Evolutionary conservation across 2,113 vertebrate species (phyloP), one percentile per base, ranked within the genome.

Genomic region (Thymallus thymallus): DNA sequence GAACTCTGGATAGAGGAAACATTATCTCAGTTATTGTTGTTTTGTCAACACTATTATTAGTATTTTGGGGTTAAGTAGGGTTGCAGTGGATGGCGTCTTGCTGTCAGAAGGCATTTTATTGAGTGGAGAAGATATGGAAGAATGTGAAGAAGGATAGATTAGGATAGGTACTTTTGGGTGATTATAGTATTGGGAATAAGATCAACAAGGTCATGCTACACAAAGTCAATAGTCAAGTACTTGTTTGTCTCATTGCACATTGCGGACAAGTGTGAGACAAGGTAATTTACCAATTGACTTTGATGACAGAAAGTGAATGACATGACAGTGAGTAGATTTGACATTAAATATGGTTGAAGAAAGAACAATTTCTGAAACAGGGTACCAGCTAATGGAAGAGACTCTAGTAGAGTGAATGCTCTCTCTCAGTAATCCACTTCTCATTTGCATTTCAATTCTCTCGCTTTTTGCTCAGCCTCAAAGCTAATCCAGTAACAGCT

Each of bases 401-500:
- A 75, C 82, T 75, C 78, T 86, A 80, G 41, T 78, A 79, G 81
- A 87, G 78, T 88, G 86, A 92, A 92, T 90, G 88, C 87, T 87
- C 85, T 87, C 75, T 74, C 89, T 90, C 87, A 90, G 88, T 92
- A 92, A 92, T 92, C 92, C 90, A 64, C 63, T 1, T 79, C 87
- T 87, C 88, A 93, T 93, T 92, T 92, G 91, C 92, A 93, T 93
- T 89, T 92, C 87, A 92, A 93, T 92, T 91, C 87, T 87, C 81
- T 80, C 77, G 76, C 83, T 84, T 90, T 89, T 85, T 51, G 48
- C 79, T 84, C 77, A 74, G 82, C 76, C 84, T 84, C 69, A 71
- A 83, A 83, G 77, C 85, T 91, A 92, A 92, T 91, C 90, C 90
- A 81, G 74, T 72, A 35, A 20, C 82, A 70, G 74, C 56, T 77